These are phyloP conservation scores for Tetrapedia diversipes DNA, from an alignment of 2,888 invertebrate genomes.

Conservation along the genomic window DNA sequence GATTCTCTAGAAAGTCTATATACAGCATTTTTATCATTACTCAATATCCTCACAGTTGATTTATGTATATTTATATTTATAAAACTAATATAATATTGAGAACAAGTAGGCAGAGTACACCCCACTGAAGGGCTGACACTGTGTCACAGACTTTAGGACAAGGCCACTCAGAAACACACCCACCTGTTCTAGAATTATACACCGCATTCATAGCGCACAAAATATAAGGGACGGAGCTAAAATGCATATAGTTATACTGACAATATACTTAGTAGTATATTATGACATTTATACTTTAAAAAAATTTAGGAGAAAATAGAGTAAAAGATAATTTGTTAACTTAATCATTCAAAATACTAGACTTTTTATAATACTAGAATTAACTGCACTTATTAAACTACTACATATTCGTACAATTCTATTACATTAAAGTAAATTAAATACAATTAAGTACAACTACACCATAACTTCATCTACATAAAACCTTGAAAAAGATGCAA, in stretches of 20 bases:
- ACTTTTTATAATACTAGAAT: slow-evolving; percentile 49
- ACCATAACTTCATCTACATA: slow-evolving; percentile 55
- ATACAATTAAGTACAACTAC: slow-evolving; percentile 68
- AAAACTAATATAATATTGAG: slow-evolving; percentile 78
- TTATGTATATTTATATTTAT: slow-evolving; percentile 74
- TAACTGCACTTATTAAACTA: slow-evolving; percentile 55
- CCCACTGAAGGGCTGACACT: slow-evolving; percentile 71
- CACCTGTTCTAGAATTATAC: slow-evolving; percentile 69
- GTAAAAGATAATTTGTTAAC: slow-evolving; percentile 43
- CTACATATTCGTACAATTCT: slow-evolving; percentile 50
- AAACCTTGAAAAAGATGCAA: slow-evolving; percentile 56
- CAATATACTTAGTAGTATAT: slow-evolving; percentile 62
- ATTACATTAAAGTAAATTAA: slow-evolving; percentile 53
- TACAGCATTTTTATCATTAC: slow-evolving; percentile 80
- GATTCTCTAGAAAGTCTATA: slow-evolving; percentile 82
- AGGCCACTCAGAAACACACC: slow-evolving; percentile 78
- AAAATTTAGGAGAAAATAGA: slow-evolving; percentile 44
- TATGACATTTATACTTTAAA: slow-evolving; percentile 45
- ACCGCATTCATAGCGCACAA: slow-evolving; percentile 65
- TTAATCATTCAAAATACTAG: slow-evolving; percentile 42
- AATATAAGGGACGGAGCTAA: slow-evolving; percentile 80
- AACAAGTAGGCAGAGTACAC: slow-evolving; percentile 79
- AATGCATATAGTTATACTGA: slow-evolving; percentile 74
- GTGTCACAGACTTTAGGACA: slow-evolving; percentile 78
- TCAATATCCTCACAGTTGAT: slow-evolving; percentile 75